A percentile compares a stretch with the other conserved stretches of the same genome.
Evolutionary conservation across 2,113 vertebrate species (phyloP).

Genomic region (Apaloderma vittatum): DNA sequence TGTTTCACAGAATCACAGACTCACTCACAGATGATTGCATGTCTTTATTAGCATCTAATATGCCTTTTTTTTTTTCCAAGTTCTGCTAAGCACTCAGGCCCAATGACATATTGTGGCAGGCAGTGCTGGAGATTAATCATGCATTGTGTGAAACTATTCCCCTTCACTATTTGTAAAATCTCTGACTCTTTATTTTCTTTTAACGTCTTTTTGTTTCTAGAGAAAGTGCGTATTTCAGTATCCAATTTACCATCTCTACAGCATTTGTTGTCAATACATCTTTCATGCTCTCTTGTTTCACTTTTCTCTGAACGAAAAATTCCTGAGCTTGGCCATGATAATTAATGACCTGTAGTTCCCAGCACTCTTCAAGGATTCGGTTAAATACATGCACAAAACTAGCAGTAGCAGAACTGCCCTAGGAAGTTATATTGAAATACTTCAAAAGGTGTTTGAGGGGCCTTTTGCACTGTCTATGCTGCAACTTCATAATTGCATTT

Average conservation of each 20-base stretch:
- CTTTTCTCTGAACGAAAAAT: neutral
- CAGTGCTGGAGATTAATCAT: neutral
- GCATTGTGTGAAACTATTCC: neutral
- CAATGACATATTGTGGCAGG: neutral
- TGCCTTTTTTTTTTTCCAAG: neutral
- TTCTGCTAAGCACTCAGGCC: neutral
- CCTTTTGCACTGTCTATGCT: neutral
- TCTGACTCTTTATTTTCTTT: neutral
- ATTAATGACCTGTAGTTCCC: neutral
- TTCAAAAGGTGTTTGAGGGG: neutral
- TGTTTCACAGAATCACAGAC: no score
- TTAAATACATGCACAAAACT: neutral
- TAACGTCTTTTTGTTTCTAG: neutral
- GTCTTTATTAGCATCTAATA: neutral
- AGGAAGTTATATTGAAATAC: neutral
- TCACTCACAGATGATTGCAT: neutral
- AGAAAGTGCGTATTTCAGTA: neutral
- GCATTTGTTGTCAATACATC: neutral
- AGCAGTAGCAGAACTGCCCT: neutral
- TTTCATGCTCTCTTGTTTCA: neutral
- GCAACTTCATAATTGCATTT: neutral
- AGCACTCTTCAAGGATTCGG: neutral
- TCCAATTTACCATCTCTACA: neutral
- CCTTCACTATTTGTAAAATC: neutral
- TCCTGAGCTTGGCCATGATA: neutral